These are phyloP conservation scores for Pedionomus torquatus DNA, from an alignment of 2,113 vertebrate species.

Conservation along the genomic window DNA sequence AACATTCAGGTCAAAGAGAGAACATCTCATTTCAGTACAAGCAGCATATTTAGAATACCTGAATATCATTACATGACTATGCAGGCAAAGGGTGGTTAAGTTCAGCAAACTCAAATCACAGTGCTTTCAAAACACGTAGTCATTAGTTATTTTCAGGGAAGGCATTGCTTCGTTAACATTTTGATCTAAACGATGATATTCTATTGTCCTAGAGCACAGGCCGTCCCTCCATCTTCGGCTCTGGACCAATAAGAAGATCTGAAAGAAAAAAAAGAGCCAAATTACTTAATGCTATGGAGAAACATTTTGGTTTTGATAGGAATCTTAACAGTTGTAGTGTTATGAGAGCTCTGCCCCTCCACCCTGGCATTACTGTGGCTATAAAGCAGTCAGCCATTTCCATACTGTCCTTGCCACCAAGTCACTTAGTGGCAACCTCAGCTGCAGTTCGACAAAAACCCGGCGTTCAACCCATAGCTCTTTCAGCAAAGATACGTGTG, in stretches of 20 bases:
- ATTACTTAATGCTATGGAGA: neutral
- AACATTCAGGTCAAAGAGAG: slow-evolving; percentile 65
- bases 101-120: slow-evolving; percentile 59
- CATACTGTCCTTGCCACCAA: neutral
- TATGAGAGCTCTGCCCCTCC: neutral
- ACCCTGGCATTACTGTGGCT: neutral
- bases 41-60: slow-evolving; percentile 63
- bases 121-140: slow-evolving; percentile 90
- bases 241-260: slow-evolving; percentile 92
- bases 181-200: slow-evolving; percentile 93
- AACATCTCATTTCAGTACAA: slow-evolving; percentile 55
- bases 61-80: slow-evolving; percentile 65
- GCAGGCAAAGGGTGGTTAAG: slow-evolving; percentile 68
- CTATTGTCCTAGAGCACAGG: slow-evolving; percentile 89
- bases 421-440: neutral
- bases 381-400: neutral
- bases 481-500: too few relatives aligned
- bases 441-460: neutral
- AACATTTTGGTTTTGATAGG: neutral
- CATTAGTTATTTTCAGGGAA: slow-evolving; percentile 93
- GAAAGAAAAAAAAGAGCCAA: slow-evolving; percentile 40
- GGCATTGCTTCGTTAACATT: slow-evolving; percentile 97
- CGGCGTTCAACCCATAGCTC: neutral
- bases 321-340: neutral
- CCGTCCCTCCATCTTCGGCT: slow-evolving; percentile 92